Percentiles rank a stretch among this genome's conserved stretches.
Evolutionary conservation across 2,888 invertebrate genomes (phyloP).

Genomic region (Mellilla xanthometata): DNA sequence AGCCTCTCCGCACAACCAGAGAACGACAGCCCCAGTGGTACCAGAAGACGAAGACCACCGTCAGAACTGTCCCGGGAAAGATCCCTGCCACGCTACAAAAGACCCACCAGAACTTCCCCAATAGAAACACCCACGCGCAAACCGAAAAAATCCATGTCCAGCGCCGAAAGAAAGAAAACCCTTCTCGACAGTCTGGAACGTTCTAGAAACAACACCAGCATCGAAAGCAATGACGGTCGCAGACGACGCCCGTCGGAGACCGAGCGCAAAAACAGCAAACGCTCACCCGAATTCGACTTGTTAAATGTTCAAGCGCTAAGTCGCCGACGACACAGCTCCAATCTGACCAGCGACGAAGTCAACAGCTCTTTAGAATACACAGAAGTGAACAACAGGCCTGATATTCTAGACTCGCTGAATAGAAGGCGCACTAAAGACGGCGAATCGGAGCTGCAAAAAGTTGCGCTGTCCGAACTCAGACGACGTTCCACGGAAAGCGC

Average conservation of each 20-base stretch:
- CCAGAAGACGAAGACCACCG: conserved; percentile 67
- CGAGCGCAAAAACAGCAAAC: conserved; percentile 66
- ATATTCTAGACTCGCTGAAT: conserved; percentile 69
- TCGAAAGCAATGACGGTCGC: conserved; percentile 73
- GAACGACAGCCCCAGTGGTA: conserved; percentile 64
- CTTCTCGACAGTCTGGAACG: conserved; percentile 74
- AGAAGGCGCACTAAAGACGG: conserved; percentile 58
- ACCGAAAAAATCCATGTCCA: conserved; percentile 77
- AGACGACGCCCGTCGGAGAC: conserved; percentile 66
- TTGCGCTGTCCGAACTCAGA: conserved; percentile 65
- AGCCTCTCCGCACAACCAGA: conserved; percentile 87
- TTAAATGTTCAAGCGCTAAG: conserved; percentile 68
- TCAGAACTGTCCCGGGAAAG: conserved; percentile 60
- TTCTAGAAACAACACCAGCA: conserved; percentile 73
- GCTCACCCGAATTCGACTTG: conserved; percentile 73
- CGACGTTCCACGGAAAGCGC: conserved; percentile 71
- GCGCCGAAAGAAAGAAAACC: conserved; percentile 75
- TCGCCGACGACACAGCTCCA: conserved; percentile 73
- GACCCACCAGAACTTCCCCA: conserved; percentile 63
- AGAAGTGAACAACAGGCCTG: conserved; percentile 74
- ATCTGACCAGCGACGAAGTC: conserved; percentile 74
- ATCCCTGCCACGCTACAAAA: conserved; percentile 64
- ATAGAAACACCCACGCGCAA: conserved; percentile 66
- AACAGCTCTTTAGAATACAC: conserved; percentile 78
- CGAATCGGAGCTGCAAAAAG: conserved; percentile 64